Base-by-base conservation (phyloP, 2,888 invertebrate species). In the Lissocephala sabroskyi region DNA sequence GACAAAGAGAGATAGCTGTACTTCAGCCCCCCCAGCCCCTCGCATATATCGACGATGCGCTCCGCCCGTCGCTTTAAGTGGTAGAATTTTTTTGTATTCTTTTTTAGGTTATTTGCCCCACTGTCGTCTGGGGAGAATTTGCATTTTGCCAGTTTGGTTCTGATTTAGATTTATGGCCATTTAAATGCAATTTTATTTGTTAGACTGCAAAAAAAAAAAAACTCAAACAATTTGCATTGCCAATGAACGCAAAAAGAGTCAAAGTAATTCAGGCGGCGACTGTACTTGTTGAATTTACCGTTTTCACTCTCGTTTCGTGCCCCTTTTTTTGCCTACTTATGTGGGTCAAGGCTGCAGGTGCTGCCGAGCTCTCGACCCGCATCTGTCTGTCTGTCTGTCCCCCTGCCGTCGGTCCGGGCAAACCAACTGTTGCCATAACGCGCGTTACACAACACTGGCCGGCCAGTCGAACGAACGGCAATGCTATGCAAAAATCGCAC, bases 131-230 rank as follows among this genome's bases (percentile, higher is more conserved):
- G 7, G n/a, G 23, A 5, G 23, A 23, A 5, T 23, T 7, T 23
- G 3, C 7, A 5, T 23, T 35, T 35, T 35, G 35, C 9, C 11
- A 10, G 1, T 35, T 35, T 35, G 9, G 9, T 47, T 56, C 59
- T 73, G 57, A 76, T 73, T 70, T 70, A 76, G 74, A 70, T 70
- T 70, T 76, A 70, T 76, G 47, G 62, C 51, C 65, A 53, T 62
- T 59, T 58, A 52, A 62, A 64, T 76, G 68, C 65, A 70, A 51
- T 53, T 59, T 54, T 54, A 57, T 59, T 59, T 46, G 35, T 16
- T 23, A 23, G 3, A 30, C 49, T 56, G 17, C 36, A n/a, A n/a
- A n/a, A n/a, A n/a, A n/a, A n/a, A n/a, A n/a, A n/a, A n/a, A n/a
- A n/a, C n/a, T n/a, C n/a, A n/a, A 35, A 42, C 61, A 56, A 37